A percentile compares a stretch with the other conserved stretches of the same genome.
These are phyloP conservation scores for Paedocypris sp. DNA, from an alignment of 2,113 vertebrate genomes.

Conservation along the genomic window DNA sequence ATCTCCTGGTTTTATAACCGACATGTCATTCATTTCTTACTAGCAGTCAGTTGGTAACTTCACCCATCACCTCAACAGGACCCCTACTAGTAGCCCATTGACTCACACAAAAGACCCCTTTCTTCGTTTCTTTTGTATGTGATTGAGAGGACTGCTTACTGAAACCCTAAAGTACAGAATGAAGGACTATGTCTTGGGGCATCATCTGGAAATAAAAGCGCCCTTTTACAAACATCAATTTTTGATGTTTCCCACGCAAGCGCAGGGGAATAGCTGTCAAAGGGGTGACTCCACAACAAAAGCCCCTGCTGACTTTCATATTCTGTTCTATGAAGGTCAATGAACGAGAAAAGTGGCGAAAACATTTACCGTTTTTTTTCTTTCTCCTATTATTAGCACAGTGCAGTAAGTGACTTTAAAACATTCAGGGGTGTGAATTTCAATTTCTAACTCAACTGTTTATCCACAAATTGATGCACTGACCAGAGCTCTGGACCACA, in stretches of 20 bases:
- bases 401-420: conserved; percentile 16
- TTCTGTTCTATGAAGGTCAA: conserved; percentile 26
- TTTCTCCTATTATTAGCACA: not conserved
- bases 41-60: not conserved
- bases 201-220: conserved; percentile 18
- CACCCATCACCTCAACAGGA: not conserved
- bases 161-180: not conserved
- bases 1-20: too few relatives aligned
- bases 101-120: conserved; percentile 3
- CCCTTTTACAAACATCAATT: conserved; percentile 9
- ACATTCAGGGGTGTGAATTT: not conserved
- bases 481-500: not conserved
- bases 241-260: conserved; percentile 22
- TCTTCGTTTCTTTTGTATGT: conserved; percentile 2
- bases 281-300: conserved; percentile 34
- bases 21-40: not conserved
- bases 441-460: not conserved
- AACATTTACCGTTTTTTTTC: too few relatives aligned
- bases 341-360: not conserved
- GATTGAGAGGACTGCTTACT: not conserved
- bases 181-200: conserved; percentile 9
- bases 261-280: conserved; percentile 21
- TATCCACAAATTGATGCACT: not conserved
- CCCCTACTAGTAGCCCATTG: not conserved
- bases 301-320: conserved; percentile 23